phyloP scores from a whole-genome alignment of 2,797 vertebrate genomes.

The Sebastes hubbsi region DNA sequence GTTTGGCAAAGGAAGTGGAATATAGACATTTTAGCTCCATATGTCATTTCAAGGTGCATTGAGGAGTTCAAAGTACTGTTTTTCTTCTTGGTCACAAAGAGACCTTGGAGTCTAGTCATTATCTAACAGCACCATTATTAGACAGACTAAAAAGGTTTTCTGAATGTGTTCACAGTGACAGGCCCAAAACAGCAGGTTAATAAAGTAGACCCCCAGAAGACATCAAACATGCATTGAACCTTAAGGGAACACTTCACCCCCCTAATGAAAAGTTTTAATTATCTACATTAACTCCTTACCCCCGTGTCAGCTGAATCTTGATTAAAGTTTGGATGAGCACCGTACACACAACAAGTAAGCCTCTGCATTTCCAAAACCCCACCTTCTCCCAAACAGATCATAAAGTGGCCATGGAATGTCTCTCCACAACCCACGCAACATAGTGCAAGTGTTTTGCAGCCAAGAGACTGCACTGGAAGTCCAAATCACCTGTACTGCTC shows the following conservation, averaged over 20 bases:
- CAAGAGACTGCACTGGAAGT: constrained; percentile 15
- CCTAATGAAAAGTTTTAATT: constrained; percentile 65
- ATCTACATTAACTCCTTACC: constrained; percentile 56
- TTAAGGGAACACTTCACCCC: constrained; percentile 39
- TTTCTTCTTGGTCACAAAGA: not conserved
- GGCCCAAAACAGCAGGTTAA: constrained; percentile 54
- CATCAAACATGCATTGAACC: constrained; percentile 48
- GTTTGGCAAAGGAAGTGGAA: not conserved
- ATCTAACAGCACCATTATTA: constrained; percentile 32
- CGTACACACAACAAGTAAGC: constrained; percentile 25
- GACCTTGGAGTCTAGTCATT: constrained; percentile 25
- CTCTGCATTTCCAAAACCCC: constrained; percentile 13
- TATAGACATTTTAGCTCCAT: not conserved
- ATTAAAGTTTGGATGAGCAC: constrained; percentile 52
- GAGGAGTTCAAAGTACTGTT: not conserved
- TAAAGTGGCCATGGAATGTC: constrained; percentile 46
- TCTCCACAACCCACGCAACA: constrained; percentile 37
- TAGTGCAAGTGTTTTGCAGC: constrained; percentile 27
- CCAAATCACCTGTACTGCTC: constrained; percentile 23
- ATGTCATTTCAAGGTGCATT: not conserved
- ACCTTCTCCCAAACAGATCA: constrained; percentile 26
- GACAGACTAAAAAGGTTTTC: constrained; percentile 23
- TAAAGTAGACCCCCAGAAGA: constrained; percentile 52
- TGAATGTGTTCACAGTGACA: constrained; percentile 30
- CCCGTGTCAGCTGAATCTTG: constrained; percentile 57